These are phyloP conservation scores for Amazona ochrocephala DNA, from an alignment of 2,797 vertebrate species.

Conservation along the genomic window DNA sequence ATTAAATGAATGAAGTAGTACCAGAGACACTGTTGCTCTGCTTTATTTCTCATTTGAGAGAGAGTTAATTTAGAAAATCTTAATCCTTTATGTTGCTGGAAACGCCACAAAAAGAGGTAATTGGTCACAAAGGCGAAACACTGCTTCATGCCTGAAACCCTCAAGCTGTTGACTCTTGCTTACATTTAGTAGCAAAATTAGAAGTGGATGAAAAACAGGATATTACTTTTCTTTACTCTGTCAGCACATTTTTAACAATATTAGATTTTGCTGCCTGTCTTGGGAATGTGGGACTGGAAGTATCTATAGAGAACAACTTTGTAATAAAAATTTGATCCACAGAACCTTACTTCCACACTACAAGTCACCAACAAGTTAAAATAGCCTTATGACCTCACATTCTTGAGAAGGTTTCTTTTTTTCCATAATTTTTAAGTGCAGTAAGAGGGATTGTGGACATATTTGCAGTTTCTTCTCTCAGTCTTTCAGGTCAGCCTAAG, in stretches of 20 bases:
- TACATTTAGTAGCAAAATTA: background rate
- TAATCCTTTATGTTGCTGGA: background rate
- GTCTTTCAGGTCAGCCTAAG: background rate
- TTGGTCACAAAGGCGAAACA: background rate
- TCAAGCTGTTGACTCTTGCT: background rate
- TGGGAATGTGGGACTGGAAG: background rate
- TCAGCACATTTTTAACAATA: background rate
- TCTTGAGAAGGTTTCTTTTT: background rate
- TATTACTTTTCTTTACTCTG: background rate
- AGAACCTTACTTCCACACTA: background rate
- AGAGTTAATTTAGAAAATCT: conserved; percentile 1
- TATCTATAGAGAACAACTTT: background rate
- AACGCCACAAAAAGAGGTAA: background rate
- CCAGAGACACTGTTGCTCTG: background rate
- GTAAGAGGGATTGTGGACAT: background rate
- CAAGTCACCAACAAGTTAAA: background rate
- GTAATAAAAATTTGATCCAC: background rate
- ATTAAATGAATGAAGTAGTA: background rate
- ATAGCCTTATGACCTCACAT: background rate
- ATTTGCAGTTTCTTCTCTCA: background rate
- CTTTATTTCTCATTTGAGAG: background rate
- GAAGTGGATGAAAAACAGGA: background rate
- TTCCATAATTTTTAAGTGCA: background rate
- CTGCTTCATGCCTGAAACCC: background rate
- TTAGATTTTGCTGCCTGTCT: background rate